Base-by-base conservation (phyloP, 2,888 invertebrate species). In the Microctonus hyperodae region DNA sequence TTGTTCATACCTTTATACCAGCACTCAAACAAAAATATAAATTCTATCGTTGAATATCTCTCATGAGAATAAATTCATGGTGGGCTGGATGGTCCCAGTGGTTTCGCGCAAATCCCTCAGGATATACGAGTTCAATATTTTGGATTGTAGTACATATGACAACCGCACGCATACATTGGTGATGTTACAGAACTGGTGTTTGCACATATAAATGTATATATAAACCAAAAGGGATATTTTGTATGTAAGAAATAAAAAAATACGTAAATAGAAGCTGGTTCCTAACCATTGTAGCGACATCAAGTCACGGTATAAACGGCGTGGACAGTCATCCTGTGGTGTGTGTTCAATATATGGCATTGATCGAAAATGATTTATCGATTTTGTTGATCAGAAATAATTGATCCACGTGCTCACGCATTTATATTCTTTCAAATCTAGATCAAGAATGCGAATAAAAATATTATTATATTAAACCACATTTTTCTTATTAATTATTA, bases 351-450 rank as follows among this genome's bases (percentile, higher is more conserved):
- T 56, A n/a, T n/a, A n/a, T 64, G 71, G 65, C 73, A 75, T 68
- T 78, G 79, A 79, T 79, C 68, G 78, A 80, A 68, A 68, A 70
- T 79, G 80, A 79, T 76, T 72, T 69, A 79, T 79, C 61, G 76
- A 67, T 57, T 50, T 60, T 59, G 20, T 50, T 22, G 50, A 68
- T 69, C 59, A 37, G 9, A 11, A 35, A 55, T 50, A 11, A 5
- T 23, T 22, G 1, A 20, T 1, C 20, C 23, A 23, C 20, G 9
- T 7, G 48, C 2, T 9, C 6, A 20, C 22, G 22, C 23, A 23
- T 11, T 50, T 40, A 11, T 4, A 40, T 3, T 22, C 22, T 9
- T 20, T 20, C 2, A 20, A 50, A 23, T 13, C 23, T 51, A 25
- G 2, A 11, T 9, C 23, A 25, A 23, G 25, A 25, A 25, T 16